These are phyloP conservation scores for Paracentrotus lividus DNA, from an alignment of 53 echinoderm and acorn worm species.

Conservation along the genomic window DNA sequence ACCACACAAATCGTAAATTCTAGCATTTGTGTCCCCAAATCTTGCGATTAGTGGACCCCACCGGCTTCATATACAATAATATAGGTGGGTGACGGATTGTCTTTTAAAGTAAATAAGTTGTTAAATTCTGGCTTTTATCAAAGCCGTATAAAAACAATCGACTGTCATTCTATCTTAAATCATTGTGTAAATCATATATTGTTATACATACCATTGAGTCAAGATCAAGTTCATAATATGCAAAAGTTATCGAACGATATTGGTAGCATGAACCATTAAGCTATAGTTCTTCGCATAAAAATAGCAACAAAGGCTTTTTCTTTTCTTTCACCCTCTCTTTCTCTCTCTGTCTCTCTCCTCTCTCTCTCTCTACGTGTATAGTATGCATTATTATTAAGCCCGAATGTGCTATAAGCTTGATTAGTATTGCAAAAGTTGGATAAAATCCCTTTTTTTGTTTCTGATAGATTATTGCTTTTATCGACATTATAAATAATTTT, in stretches of 20 bases:
- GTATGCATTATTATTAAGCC: not conserved
- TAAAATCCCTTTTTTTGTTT: no score
- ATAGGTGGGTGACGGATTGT: conserved; percentile 21
- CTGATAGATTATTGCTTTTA: no score
- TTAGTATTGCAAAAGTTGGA: no score
- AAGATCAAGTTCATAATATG: conserved; percentile 5
- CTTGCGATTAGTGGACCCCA: conserved; percentile 11
- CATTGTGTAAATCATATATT: conserved; percentile 12
- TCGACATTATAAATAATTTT: no score
- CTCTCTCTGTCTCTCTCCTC: not conserved
- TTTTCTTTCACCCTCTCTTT: not conserved
- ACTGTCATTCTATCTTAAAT: not conserved
- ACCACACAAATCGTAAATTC: conserved; percentile 55
- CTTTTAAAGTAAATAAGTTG: conserved; percentile 44
- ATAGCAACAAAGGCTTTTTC: not conserved
- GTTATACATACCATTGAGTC: conserved; percentile 12
- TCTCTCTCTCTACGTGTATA: not conserved
- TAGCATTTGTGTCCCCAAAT: not conserved
- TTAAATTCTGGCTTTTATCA: conserved; percentile 28
- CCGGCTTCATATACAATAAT: conserved; percentile 26
- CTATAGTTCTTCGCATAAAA: no score
- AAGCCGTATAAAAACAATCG: conserved; percentile 37
- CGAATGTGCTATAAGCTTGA: no score
- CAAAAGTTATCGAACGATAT: not conserved
- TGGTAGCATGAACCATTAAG: not conserved